phyloP scores from a whole-genome alignment of 2,113 vertebrate genomes.

The Felis catus region F.catus_Fca126_mat1.0 CM031412.1:81824001-81824500 shows the following conservation, averaged over 20 bases:
- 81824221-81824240: rapidly evolving
- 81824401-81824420: not conserved
- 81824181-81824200: not conserved
- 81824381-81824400: not conserved
- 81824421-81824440: not conserved
- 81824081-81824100: not conserved
- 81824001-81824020: not conserved
- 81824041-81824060: too few relatives aligned
- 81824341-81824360: not conserved
- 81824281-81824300: too few relatives aligned
- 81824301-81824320: rapidly evolving
- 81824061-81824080: not conserved
- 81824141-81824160: not conserved
- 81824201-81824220: not conserved
- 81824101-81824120: not conserved
- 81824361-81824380: too few relatives aligned
- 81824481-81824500: not conserved
- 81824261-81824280: not conserved
- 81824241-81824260: not conserved
- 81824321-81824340: not conserved
- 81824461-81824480: rapidly evolving
- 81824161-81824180: not conserved
- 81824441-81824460: not conserved
- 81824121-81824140: not conserved
- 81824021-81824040: not conserved